Evolutionary conservation across 1,140 invertebrate genomes (phyloP), one percentile per base, ranked within the genome.

Genomic region (Vanessa tameamea): DNA sequence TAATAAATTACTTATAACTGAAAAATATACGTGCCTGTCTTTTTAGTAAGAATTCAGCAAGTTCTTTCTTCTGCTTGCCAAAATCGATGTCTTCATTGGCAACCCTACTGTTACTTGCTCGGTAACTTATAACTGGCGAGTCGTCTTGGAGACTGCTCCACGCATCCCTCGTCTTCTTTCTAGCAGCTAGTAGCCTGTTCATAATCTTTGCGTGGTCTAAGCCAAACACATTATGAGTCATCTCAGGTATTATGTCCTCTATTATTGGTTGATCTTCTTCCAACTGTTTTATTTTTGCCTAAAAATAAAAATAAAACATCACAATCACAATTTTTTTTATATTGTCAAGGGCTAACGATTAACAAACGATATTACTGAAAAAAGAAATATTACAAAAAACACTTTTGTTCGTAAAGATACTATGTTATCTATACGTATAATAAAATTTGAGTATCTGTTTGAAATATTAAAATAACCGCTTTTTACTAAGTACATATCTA

Each of bases 171-270:
- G 87, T 92, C 75, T 91, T 94, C 23, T 92, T 92, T 77, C 94
- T 91, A 20, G 93, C 90, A 1, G 84, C 86, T 47, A 91, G 47
- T 11, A 95, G 90, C 61, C 93, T 88, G 23, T 87, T 90, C 94
- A 96, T 95, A 20, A 97, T 96, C 64, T 88, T 83, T 1, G 82
- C 81, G 82, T 96, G 95, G 87, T 97, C 93, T 51, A 97, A 87
- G 64, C 95, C 96, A 59, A 96, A 94, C 15, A 96, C 94, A 90
- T 95, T 94, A 64, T 96, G 94, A 20, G 94, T 94, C 96, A 97
- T 97, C 79, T 94, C 86, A 8, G 94, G 94, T 68, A 94, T 81
- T 11, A 86, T 82, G 12, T 92, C 85, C 66, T 93, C 89, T 37
- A 86, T 69, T 15, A 87, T 50, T 50, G 84, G 68, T 48, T 82